These are phyloP conservation scores for Taurulus bubalis DNA, from an alignment of 2,113 vertebrate genomes.

Conservation along the genomic window DNA sequence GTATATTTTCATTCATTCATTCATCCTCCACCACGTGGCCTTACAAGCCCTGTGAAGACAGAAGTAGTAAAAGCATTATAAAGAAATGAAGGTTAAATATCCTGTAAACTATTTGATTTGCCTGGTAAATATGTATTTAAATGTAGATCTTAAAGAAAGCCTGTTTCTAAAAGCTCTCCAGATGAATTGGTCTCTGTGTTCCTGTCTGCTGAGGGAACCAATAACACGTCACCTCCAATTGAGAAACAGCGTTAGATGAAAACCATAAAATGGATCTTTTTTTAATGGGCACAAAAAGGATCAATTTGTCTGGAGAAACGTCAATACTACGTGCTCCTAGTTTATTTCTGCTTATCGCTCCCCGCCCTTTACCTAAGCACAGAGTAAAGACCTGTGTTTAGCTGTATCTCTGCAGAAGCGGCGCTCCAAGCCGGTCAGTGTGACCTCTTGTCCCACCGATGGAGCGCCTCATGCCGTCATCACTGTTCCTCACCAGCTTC, in stretches of 20 bases:
- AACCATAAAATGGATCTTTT: background rate
- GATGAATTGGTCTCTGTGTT: background rate
- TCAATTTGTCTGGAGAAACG: background rate
- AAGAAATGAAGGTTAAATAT: background rate
- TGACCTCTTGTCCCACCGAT: background rate
- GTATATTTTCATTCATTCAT: too few relatives aligned
- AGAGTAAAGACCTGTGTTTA: background rate
- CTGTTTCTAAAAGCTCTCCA: background rate
- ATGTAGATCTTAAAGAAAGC: background rate
- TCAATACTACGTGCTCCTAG: background rate
- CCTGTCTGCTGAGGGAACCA: background rate
- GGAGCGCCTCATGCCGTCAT: too few relatives aligned
- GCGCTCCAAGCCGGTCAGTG: background rate
- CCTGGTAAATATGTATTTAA: background rate
- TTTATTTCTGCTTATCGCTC: background rate
- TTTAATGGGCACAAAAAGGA: background rate
- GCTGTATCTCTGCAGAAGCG: background rate
- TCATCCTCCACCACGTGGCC: too few relatives aligned
- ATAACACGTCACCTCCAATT: background rate
- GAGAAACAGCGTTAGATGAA: too few relatives aligned
- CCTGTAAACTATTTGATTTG: background rate
- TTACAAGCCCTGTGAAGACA: too few relatives aligned
- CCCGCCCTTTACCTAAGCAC: background rate
- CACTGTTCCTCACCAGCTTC: too few relatives aligned
- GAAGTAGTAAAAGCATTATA: too few relatives aligned